These are phyloP conservation scores for Hypselothyrea guttata DNA, from an alignment of 2,888 invertebrate species.

Conservation along the genomic window DNA sequence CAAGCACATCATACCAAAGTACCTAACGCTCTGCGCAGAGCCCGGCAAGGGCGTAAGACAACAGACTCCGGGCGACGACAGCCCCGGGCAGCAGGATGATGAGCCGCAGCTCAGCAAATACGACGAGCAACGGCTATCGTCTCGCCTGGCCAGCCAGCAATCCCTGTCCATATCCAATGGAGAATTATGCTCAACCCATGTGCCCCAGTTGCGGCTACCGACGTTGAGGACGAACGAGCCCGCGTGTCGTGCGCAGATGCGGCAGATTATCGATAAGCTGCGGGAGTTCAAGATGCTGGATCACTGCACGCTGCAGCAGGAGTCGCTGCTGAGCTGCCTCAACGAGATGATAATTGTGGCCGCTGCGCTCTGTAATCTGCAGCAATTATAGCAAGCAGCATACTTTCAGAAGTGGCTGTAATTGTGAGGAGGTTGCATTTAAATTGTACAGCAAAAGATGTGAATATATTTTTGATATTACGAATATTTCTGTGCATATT, in stretches of 20 bases:
- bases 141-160: slow-evolving; percentile 77
- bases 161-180: slow-evolving; percentile 76
- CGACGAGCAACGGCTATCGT: slow-evolving; percentile 68
- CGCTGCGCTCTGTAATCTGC: slow-evolving; percentile 80
- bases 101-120: slow-evolving; percentile 58
- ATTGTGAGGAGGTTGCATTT: too few relatives aligned
- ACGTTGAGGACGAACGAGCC: slow-evolving; percentile 78
- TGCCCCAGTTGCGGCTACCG: slow-evolving; percentile 65
- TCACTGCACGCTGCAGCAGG: slow-evolving; percentile 76
- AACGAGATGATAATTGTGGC: slow-evolving; percentile 80
- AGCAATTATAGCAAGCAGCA: slow-evolving; percentile 63
- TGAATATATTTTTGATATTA: too few relatives aligned
- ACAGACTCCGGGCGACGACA: slow-evolving; percentile 36
- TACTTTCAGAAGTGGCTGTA: too few relatives aligned
- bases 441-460: too few relatives aligned
- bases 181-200: slow-evolving; percentile 76
- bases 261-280: slow-evolving; percentile 72
- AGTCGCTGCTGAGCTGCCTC: slow-evolving; percentile 76
- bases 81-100: slow-evolving; percentile 38
- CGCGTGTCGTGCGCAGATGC: slow-evolving; percentile 79
- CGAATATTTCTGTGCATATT: not conserved
- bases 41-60: slow-evolving; percentile 79
- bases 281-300: slow-evolving; percentile 80
- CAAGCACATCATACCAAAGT: slow-evolving; percentile 78
- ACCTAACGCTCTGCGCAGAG: slow-evolving; percentile 80